Percentiles rank a stretch among this genome's conserved stretches.
phyloP scores from a whole-genome alignment of 2,797 vertebrate genomes.

The Peromyscus aztecus region DNA sequence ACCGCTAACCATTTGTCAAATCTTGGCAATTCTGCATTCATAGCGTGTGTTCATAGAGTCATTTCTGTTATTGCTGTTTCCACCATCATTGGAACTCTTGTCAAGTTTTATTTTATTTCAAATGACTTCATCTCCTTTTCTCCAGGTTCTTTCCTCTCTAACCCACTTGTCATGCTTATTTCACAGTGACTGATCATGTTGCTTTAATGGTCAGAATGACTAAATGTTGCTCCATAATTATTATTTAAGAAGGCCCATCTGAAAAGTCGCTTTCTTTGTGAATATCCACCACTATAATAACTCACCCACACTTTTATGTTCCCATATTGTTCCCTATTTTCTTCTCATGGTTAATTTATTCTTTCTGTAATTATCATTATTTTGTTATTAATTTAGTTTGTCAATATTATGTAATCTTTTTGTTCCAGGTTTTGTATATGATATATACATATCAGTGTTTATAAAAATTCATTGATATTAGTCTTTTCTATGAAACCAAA shows the following conservation, averaged over 20 bases:
- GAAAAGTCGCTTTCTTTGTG: neutral
- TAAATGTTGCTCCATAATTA: neutral
- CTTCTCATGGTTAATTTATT: slow-evolving; percentile 46
- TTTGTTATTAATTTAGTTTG: neutral
- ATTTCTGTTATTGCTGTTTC: neutral
- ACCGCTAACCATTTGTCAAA: neutral
- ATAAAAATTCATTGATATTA: neutral
- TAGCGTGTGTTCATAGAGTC: neutral
- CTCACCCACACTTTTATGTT: neutral
- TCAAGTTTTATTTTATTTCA: neutral
- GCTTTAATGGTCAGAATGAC: neutral
- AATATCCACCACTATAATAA: neutral
- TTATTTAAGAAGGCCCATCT: neutral
- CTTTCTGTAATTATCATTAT: neutral
- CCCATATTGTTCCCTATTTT: neutral
- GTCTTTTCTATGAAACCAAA: slow-evolving; percentile 43
- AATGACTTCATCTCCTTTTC: neutral
- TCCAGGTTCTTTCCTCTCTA: neutral
- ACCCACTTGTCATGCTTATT: neutral
- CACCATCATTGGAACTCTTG: neutral
- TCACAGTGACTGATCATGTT: neutral
- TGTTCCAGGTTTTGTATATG: neutral
- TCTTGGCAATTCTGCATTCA: neutral
- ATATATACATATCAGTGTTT: neutral
- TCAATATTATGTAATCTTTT: slow-evolving; percentile 26